Conservation (phyloP, 37 sponge, comb jelly and placozoan genomes). For the Spongilla lacustris region DNA sequence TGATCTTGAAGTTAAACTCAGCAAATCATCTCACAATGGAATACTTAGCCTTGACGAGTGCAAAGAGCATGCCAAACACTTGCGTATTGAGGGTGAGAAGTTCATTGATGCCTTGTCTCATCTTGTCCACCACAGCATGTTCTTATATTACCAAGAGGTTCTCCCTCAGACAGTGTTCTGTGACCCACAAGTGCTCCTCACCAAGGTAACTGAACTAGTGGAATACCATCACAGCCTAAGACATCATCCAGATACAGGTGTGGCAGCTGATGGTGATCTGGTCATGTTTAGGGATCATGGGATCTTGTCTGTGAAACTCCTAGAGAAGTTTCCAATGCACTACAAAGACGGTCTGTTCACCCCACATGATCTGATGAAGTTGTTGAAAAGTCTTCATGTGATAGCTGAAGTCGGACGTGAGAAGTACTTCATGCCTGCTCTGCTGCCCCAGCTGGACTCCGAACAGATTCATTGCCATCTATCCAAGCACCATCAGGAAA, state of each 20-base stretch:
- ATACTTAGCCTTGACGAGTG: conserved; percentile 10
- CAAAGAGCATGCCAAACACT: not conserved
- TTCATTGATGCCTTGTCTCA: conserved; percentile 2
- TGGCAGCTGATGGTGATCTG: not conserved
- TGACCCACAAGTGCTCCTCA: conserved; percentile 2
- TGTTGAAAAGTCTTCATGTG: not conserved
- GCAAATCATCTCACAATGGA: not conserved
- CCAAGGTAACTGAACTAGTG: conserved; percentile 23
- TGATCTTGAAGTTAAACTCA: not conserved
- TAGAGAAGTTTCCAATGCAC: not conserved
- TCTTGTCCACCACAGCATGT: conserved; percentile 3
- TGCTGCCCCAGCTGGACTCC: not conserved
- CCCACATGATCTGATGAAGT: not conserved
- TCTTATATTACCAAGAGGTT: not conserved
- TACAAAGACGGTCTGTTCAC: not conserved
- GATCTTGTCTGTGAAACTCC: not conserved
- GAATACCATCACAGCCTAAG: not conserved
- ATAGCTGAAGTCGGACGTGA: not conserved
- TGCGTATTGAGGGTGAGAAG: not conserved
- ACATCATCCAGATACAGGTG: no score
- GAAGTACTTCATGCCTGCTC: conserved; percentile 6
- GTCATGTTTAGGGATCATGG: conserved; percentile 8
- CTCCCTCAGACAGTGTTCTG: conserved; percentile 14
- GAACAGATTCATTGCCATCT: no score
- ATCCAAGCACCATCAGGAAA: not conserved